Conservation (phyloP, 2,888 invertebrate species). For the Himalopsyche kuldschensis region DNA sequence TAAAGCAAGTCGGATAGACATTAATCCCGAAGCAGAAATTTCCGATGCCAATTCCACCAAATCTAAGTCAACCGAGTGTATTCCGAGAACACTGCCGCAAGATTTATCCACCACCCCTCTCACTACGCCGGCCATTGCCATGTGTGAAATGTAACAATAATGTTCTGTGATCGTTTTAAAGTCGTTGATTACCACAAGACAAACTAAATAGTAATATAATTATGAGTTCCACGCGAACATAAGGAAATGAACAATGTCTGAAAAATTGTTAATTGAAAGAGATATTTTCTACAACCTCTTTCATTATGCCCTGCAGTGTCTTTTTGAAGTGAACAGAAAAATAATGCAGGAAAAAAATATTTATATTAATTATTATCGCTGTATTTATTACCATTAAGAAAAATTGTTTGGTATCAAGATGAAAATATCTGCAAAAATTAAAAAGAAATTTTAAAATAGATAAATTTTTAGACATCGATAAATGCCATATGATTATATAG, state of each 20-base stretch:
- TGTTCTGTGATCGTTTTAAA: not conserved
- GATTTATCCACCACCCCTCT: slow-evolving; percentile 29
- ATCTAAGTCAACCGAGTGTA: slow-evolving; percentile 21
- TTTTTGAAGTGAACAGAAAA: not conserved
- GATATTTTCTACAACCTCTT: not conserved
- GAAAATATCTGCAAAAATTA: not conserved
- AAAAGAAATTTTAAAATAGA: not conserved
- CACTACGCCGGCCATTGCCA: slow-evolving; percentile 20
- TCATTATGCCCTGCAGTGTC: not conserved
- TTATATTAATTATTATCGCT: not conserved
- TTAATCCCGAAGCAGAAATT: slow-evolving; percentile 58
- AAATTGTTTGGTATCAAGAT: not conserved
- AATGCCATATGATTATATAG: slow-evolving; percentile 3
- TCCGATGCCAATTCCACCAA: slow-evolving; percentile 17
- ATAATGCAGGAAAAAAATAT: not conserved
- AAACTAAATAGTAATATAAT: not conserved
- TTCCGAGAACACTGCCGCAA: slow-evolving; percentile 26
- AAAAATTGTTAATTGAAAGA: not conserved
- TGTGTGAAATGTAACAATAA: not conserved
- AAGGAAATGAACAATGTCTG: not conserved
- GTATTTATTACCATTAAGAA: not conserved
- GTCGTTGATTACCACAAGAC: not conserved
- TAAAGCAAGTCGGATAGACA: slow-evolving; percentile 80
- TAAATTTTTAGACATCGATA: not conserved
- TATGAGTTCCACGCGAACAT: not conserved